Evolutionary conservation across 1,140 invertebrate species (phyloP), one percentile per base, ranked within the genome.

Genomic region (Ganaspis sp.): DNA sequence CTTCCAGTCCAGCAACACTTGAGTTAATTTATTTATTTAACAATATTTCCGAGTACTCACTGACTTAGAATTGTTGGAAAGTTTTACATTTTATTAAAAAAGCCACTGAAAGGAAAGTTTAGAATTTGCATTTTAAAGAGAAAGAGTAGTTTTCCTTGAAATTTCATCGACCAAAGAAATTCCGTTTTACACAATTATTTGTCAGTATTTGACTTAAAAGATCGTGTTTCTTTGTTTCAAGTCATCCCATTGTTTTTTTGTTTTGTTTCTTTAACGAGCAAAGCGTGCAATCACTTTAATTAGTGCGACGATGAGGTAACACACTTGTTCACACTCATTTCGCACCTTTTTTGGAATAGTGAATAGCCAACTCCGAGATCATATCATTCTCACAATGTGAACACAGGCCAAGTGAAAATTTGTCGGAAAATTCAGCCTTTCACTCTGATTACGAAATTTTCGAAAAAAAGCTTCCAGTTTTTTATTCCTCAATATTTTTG

Each of bases 281-380:
- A 29, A 64, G 54, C 54, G 12, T 64, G 54, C 9, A 64, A 29
- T 64, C 21, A 29, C 21, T 64, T 64, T 64, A 64, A 64, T 64
- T 64, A 64, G 54, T 29, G 54, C 11, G 54, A 64, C 23, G 54
- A 64, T 64, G 21, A 64, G 9, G 54, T 64, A 64, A 64, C 19
- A 23, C 53, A 3, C 9, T 64, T 12, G 54, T 49, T 49, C 45
- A 49, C 23, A 26, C 12, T 23, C 23, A 58, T 23, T 58, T 64
- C 54, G 54, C 21, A 64, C 54, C 54, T 64, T 64, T 64, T 64
- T 64, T 11, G 54, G 54, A 64, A 64, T 29, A 26, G 54, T 64
- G 54, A 64, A 64, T 64, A 64, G 54, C 23, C 54, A 29, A 12
- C 21, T 64, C 54, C 23, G 21, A 64, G 54, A 64, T 64, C 15